Percentiles rank a stretch among this genome's conserved stretches.
Conservation (phyloP, 2,113 vertebrate genomes). For the Caretta caretta region DNA sequence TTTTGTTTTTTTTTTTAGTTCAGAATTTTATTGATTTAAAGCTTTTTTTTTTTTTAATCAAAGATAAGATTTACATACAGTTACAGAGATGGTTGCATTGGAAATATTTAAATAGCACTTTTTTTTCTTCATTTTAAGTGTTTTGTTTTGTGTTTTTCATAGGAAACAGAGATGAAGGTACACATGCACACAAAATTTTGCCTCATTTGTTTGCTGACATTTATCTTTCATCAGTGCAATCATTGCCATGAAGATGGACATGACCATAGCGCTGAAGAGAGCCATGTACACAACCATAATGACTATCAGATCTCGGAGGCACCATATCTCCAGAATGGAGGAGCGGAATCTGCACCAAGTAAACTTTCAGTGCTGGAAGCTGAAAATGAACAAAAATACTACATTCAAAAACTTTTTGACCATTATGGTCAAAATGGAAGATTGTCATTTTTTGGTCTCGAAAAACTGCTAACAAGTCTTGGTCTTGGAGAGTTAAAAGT, state of each 20-base stretch:
- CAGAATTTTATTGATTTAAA: background rate
- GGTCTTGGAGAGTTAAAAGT: conserved; percentile 94
- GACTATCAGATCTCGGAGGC: conserved; percentile 88
- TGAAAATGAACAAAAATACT: conserved; percentile 92
- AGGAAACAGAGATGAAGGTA: conserved; percentile 91
- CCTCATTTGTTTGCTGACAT: conserved; percentile 96
- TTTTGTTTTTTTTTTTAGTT: background rate
- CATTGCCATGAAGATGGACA: conserved; percentile 88
- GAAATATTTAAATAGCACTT: background rate
- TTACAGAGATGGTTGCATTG: background rate
- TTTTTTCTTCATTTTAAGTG: conserved; percentile 7
- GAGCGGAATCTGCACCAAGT: conserved; percentile 57
- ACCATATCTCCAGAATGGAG: conserved; percentile 80
- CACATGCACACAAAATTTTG: conserved; percentile 96
- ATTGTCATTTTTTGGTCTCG: conserved; percentile 92
- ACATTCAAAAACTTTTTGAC: conserved; percentile 93
- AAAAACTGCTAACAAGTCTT: conserved; percentile 91
- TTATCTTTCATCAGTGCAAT: conserved; percentile 93
- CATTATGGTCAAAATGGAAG: conserved; percentile 91
- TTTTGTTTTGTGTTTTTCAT: conserved; percentile 49
- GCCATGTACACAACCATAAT: conserved; percentile 76
- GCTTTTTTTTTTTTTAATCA: background rate
- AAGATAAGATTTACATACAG: background rate
- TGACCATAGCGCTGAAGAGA: conserved; percentile 68
- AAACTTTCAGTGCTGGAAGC: conserved; percentile 76